Conservation (phyloP, 2,113 vertebrate genomes). For the Atlantisia rogersi region DNA sequence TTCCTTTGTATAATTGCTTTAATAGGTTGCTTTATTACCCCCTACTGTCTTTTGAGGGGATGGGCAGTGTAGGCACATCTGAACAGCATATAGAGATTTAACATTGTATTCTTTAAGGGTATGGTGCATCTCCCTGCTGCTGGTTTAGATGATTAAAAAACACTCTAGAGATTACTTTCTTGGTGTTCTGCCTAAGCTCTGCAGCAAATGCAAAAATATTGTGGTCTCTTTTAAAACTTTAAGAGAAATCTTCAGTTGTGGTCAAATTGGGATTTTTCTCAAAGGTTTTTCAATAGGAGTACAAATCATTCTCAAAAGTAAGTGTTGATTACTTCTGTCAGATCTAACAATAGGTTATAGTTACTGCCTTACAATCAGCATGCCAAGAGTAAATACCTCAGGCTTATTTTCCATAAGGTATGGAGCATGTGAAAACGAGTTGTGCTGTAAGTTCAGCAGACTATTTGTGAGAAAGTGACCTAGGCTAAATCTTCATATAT, state of each 20-base stretch:
- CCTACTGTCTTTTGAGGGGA: not conserved
- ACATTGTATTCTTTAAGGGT: not conserved
- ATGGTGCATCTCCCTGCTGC: not conserved
- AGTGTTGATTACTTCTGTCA: not conserved
- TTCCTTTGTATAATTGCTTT: not conserved
- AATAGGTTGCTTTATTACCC: not conserved
- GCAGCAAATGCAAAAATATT: not conserved
- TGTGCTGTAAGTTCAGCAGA: not conserved
- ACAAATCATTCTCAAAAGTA: not conserved
- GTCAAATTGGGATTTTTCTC: not conserved
- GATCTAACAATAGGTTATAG: not conserved
- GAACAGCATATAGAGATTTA: fast-evolving
- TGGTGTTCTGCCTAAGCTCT: not conserved
- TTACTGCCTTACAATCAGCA: not conserved
- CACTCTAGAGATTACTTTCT: not conserved
- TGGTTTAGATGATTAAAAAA: not conserved
- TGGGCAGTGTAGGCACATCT: not conserved
- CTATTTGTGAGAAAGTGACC: not conserved
- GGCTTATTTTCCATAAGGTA: not conserved
- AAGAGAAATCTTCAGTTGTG: not conserved
- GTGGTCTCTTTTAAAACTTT: not conserved
- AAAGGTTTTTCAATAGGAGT: not conserved
- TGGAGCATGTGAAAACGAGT: not conserved
- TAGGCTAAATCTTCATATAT: not conserved
- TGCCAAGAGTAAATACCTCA: not conserved